Conservation (phyloP, 2,888 invertebrate species). For the Habroteleia sp. region DNA sequence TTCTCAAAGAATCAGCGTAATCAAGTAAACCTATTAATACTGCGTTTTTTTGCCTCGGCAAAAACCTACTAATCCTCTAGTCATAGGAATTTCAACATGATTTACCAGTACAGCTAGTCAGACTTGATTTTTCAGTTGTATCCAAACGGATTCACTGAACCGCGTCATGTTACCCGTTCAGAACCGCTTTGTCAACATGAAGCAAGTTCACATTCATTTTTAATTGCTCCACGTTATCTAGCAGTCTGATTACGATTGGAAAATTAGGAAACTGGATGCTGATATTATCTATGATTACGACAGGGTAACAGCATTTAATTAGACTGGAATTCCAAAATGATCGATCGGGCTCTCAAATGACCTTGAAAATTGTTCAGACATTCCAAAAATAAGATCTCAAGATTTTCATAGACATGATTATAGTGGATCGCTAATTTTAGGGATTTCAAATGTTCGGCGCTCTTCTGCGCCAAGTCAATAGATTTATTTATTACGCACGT, state of each 20-base stretch:
- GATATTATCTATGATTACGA: constrained; percentile 17
- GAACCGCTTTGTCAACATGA: constrained; percentile 28
- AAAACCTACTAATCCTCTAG: constrained; percentile 38
- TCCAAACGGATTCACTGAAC: constrained; percentile 52
- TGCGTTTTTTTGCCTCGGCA: constrained; percentile 25
- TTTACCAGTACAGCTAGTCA: constrained; percentile 35
- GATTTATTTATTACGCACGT: constrained; percentile 2
- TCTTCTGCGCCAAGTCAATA: too few species aligned
- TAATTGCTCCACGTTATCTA: constrained; percentile 12
- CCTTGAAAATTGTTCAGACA: too few species aligned
- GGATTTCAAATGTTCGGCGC: too few species aligned
- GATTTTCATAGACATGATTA: too few species aligned
- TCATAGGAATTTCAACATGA: constrained; percentile 52
- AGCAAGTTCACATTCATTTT: constrained; percentile 21
- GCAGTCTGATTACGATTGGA: constrained; percentile 23
- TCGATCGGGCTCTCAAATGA: too few species aligned
- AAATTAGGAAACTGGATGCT: constrained; percentile 33
- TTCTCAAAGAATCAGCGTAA: constrained; percentile 58
- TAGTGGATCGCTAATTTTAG: too few species aligned
- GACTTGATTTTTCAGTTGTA: constrained; percentile 49
- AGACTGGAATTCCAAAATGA: too few species aligned
- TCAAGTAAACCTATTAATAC: constrained; percentile 62
- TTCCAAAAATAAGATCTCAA: too few species aligned
- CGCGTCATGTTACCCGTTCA: constrained; percentile 37
- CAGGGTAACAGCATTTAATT: not conserved